Evolutionary conservation across 2,888 invertebrate species (phyloP).

Genomic region (Sialis lutaria): DNA sequence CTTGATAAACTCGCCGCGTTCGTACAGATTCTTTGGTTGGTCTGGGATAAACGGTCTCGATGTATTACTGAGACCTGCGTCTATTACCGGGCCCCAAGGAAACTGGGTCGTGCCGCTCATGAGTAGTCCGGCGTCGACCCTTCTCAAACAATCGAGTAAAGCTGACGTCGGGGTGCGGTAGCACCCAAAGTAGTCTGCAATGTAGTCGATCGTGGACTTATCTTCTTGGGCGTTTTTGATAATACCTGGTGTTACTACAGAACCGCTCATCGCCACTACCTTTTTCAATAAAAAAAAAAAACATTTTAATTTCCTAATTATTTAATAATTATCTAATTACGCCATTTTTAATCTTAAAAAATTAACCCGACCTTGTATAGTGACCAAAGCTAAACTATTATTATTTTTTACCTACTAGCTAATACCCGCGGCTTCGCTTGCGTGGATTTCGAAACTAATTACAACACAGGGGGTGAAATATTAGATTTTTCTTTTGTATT

Average conservation of each 20-base stretch:
- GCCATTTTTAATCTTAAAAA: too few relatives aligned
- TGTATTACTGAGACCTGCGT: conserved; percentile 46
- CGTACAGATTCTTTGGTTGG: conserved; percentile 42
- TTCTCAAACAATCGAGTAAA: conserved; percentile 50
- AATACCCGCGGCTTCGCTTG: too few relatives aligned
- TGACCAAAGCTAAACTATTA: too few relatives aligned
- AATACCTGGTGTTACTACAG: conserved; percentile 41
- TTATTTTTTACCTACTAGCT: too few relatives aligned
- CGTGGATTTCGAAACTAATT: too few relatives aligned
- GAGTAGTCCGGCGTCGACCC: conserved; percentile 38
- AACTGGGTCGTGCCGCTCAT: conserved; percentile 38
- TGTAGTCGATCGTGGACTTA: conserved; percentile 38
- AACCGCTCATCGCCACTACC: conserved; percentile 70
- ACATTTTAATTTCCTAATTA: too few relatives aligned
- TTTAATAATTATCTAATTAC: too few relatives aligned
- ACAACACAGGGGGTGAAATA: too few relatives aligned
- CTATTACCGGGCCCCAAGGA: conserved; percentile 67
- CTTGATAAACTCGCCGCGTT: conserved; percentile 40
- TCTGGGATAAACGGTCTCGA: conserved; percentile 47
- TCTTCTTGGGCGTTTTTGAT: conserved; percentile 46
- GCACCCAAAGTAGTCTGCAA: conserved; percentile 51
- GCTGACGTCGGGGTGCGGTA: conserved; percentile 45
- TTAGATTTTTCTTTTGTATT: too few relatives aligned
- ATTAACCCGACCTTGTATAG: too few relatives aligned
- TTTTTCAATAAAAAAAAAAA: too few relatives aligned